Base-by-base conservation (phyloP, 2,888 invertebrate species). In the Apoda limacodes region DNA sequence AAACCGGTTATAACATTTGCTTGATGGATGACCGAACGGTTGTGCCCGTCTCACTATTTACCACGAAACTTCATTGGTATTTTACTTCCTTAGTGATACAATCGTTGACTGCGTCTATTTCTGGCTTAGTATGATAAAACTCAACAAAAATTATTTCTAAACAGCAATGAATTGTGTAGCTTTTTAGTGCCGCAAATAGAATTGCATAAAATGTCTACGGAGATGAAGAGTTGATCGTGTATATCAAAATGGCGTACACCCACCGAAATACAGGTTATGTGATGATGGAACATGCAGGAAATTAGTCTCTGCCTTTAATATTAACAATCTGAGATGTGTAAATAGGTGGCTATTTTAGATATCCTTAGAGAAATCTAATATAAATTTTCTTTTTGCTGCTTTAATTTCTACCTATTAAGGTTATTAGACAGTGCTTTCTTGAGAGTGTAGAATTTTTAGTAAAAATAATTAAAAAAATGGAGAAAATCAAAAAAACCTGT, bases 1-100 rank as follows among this genome's bases (percentile, higher is more conserved):
- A 58, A 71, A 71, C 75, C 76, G 78, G 76, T 76, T 76, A 48
- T 47, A 59, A 55, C 65, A 60, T 72, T 72, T 53, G 68, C 71
- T 70, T 76, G 78, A 76, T 72, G 75, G 67, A 75, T 76, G 64
- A 67, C 62, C 64, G 63, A 53, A 49, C 63, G 61, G 56, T 58
- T 60, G 63, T 62, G 65, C 64, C 63, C 66, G 59, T 55, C 44
- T 50, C 43, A 39, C 49, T 39, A 15, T 28, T 39, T 45, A 68
- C 61, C 39, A 47, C 37, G 10, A 29, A 22, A 48, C 36, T 30
- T 7, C 33, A 34, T 48, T 46, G 30, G 46, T 36, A 39, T 34
- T 28, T 12, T 21, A 48, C 44, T 44, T 42, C 42, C 37, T 37
- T 40, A 34, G 37, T 19, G 30, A 15, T 19, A 36, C 42, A 34